These are phyloP conservation scores for Pentamera pediparva DNA, from an alignment of 53 echinoderm and acorn worm species.

Conservation along the genomic window DNA sequence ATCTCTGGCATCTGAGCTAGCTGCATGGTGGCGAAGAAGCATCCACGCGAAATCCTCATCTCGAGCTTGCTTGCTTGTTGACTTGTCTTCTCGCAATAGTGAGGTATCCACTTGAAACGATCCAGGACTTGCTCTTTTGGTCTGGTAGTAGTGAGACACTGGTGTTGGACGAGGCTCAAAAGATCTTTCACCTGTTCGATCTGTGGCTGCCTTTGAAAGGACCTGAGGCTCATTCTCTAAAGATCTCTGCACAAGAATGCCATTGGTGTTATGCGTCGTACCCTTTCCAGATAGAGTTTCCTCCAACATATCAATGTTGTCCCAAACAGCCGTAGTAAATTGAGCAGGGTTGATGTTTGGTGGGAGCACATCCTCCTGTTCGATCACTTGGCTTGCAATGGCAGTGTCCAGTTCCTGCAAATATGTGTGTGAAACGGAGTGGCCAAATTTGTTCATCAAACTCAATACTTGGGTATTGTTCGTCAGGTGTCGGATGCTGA, in stretches of 20 bases:
- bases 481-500: slow-evolving; percentile 7
- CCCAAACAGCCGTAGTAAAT: slow-evolving; percentile 50
- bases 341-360: not conserved
- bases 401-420: slow-evolving; percentile 9
- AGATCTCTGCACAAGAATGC: not conserved
- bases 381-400: not conserved
- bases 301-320: slow-evolving; percentile 71
- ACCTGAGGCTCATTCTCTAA: too few species aligned
- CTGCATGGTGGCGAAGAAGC: too few species aligned
- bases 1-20: too few species aligned
- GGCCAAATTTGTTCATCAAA: slow-evolving; percentile 4
- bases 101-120: not conserved
- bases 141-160: not conserved
- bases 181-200: slow-evolving; percentile 2
- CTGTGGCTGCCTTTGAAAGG: too few species aligned
- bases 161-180: not conserved
- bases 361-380: not conserved
- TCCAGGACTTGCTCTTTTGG: too few species aligned
- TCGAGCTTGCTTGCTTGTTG: too few species aligned
- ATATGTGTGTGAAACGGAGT: not conserved
- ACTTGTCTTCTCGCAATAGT: not conserved
- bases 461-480: not conserved
- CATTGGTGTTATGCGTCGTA: slow-evolving; percentile 11
- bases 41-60: too few species aligned
- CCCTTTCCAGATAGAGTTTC: slow-evolving; percentile 59